These are phyloP conservation scores for Regulus satrapa DNA, from an alignment of 2,113 vertebrate species.

Conservation along the genomic window DNA sequence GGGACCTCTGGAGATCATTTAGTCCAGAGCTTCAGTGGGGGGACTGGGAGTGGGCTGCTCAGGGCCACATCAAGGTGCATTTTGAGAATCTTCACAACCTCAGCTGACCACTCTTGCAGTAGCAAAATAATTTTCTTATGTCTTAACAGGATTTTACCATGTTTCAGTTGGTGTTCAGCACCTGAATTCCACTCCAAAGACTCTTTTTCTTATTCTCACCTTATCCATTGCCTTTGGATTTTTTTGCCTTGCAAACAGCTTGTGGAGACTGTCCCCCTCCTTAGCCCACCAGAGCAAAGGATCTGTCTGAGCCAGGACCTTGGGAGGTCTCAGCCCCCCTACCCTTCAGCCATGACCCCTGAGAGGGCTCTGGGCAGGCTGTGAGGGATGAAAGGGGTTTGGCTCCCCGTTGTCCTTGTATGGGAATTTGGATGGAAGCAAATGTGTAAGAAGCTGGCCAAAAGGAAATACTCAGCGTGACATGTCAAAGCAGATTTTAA, in stretches of 20 bases:
- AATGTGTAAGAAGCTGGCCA: background rate
- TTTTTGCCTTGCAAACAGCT: background rate
- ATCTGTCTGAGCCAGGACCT: background rate
- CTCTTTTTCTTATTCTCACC: background rate
- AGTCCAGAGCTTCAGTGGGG: background rate
- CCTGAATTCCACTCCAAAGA: background rate
- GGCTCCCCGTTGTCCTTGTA: background rate
- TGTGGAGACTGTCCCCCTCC: background rate
- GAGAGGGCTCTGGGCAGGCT: background rate
- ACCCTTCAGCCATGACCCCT: background rate
- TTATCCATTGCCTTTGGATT: background rate
- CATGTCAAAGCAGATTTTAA: background rate
- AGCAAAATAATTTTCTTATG: background rate
- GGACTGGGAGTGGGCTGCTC: background rate
- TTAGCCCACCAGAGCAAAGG: background rate
- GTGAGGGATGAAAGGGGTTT: background rate
- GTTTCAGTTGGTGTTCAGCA: background rate
- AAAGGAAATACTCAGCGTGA: slow-evolving; percentile 10
- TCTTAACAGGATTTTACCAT: background rate
- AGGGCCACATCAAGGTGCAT: background rate
- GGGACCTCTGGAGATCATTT: background rate
- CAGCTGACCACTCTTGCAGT: background rate
- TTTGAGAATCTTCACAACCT: background rate
- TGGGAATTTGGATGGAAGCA: slow-evolving; percentile 24
- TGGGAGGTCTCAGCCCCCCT: background rate